Conservation (phyloP, 2,113 vertebrate genomes). For the Cochlearius cochlearius region DNA sequence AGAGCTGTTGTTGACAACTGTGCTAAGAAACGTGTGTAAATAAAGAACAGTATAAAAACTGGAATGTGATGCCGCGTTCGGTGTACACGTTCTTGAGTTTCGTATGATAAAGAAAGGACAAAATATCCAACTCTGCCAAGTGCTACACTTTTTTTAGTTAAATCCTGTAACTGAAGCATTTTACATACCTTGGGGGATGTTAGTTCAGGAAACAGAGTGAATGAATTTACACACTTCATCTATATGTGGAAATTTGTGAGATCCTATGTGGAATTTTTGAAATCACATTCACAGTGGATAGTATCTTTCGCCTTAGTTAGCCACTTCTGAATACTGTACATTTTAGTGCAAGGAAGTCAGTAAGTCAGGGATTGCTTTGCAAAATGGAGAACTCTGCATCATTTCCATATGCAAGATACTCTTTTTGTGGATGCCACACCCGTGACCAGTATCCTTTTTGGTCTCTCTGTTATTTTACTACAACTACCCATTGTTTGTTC, state of each 20-base stretch:
- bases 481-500: neutral
- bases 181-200: neutral
- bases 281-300: neutral
- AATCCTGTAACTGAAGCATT: neutral
- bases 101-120: neutral
- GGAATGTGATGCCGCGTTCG: neutral
- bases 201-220: neutral
- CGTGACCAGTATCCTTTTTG: neutral
- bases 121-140: neutral
- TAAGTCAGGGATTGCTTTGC: neutral
- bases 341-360: neutral
- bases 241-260: neutral
- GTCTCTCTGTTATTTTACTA: neutral
- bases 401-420: neutral
- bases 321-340: neutral
- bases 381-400: neutral
- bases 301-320: neutral
- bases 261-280: neutral
- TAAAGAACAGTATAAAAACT: neutral
- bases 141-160: neutral
- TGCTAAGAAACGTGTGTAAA: neutral
- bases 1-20: neutral
- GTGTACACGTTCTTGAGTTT: neutral
- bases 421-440: accelerated
- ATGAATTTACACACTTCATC: neutral